Base-by-base conservation (phyloP, 1,140 invertebrate species). In the Heterodera carotae region DNA sequence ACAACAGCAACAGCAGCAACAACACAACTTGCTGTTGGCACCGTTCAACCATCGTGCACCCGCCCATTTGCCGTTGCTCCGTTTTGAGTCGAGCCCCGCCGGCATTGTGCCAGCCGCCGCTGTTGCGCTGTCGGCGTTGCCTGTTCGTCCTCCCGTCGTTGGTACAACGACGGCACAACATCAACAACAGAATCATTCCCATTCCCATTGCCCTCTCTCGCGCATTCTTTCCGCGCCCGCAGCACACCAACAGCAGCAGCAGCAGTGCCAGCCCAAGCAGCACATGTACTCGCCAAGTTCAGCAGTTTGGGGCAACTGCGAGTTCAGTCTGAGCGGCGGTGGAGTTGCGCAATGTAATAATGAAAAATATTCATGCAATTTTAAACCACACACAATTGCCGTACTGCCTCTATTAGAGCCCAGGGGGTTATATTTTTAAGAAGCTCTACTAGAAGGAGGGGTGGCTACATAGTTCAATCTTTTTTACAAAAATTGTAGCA, bases 231-330 rank as follows among this genome's bases (percentile, higher is more conserved):
- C 62, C 62, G 62, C 62, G 2, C 62, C 62, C 25, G 62, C 62
- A 10, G 10, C 60, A 6, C 10, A 1, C 60, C 7, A 12, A 43
- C 39, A 68, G 0, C 60, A 81, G 1, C 68, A 80, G 34, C 48
- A 64, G 36, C 71, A 81, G 34, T 33, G 43, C 27, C 62, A 81
- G 53, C 56, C 69, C 48, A 56, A 56, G 48, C 62, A 59, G 53
- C 39, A 70, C 8, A 66, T 31, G 31, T 79, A 62, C 43, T 15
- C 68, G 25, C 62, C 62, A 25, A 34, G n/a, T 36, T 7, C 29
- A 33, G 48, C 31, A 22, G 62, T 77, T 33, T 77, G 76, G 76
- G 64, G 76, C 29, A 39, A 76, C 6, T 77, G 72, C 64, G 72
- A 74, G 64, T 74, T 74, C 64, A 62, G 56, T n/a, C 64, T 74